These are phyloP conservation scores for Xiphydria camelus DNA, from an alignment of 2,888 invertebrate genomes.

Conservation along the genomic window DNA sequence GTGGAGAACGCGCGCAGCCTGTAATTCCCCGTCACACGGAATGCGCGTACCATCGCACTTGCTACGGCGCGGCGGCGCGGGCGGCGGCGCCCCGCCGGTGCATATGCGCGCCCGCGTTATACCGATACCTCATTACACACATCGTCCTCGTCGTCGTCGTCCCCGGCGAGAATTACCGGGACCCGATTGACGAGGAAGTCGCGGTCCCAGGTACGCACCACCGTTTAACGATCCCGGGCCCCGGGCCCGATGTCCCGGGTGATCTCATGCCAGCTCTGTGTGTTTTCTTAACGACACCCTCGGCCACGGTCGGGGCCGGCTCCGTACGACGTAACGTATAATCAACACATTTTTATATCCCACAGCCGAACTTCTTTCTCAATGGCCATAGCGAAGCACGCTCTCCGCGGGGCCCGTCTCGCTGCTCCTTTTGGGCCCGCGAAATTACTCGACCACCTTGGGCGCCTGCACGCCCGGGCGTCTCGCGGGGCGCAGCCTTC, in stretches of 20 bases:
- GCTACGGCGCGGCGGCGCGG: too few relatives aligned
- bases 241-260: not conserved
- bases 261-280: conserved; percentile 21
- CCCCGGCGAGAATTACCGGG: too few relatives aligned
- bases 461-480: conserved; percentile 48
- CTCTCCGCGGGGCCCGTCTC: conserved; percentile 18
- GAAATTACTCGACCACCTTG: conserved; percentile 58
- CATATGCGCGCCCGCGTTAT: too few relatives aligned
- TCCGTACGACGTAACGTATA: conserved; percentile 48
- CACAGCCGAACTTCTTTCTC: conserved; percentile 50
- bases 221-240: not conserved
- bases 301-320: conserved; percentile 20
- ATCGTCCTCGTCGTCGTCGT: too few relatives aligned
- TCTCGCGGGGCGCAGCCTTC: conserved; percentile 35
- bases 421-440: conserved; percentile 41
- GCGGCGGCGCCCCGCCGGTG: too few relatives aligned
- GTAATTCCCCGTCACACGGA: too few relatives aligned
- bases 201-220: not conserved
- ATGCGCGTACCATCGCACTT: too few relatives aligned
- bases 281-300: conserved; percentile 51
- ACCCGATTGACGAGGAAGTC: conserved; percentile 1
- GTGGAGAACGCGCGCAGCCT: too few relatives aligned
- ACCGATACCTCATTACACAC: too few relatives aligned
- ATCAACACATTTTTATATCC: conserved; percentile 58
- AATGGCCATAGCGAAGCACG: conserved; percentile 35